Conservation (phyloP, 2,113 vertebrate species). For the Cyphomyrus plagiostoma region DNA sequence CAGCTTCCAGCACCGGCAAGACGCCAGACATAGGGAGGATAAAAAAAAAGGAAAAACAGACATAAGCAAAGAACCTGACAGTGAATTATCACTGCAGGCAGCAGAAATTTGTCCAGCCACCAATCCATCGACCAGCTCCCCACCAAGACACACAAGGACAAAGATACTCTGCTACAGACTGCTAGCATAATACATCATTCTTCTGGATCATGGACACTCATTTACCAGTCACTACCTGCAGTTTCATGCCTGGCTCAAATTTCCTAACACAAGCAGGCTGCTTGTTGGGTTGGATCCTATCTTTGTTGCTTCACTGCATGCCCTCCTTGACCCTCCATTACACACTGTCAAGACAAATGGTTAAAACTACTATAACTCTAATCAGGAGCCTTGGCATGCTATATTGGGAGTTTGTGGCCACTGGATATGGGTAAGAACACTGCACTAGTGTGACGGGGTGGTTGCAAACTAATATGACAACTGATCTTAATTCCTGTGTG, state of each 20-base stretch:
- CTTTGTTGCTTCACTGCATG: not conserved
- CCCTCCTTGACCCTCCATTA: not conserved
- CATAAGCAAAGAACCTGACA: not conserved
- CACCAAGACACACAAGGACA: not conserved
- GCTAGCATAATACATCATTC: not conserved
- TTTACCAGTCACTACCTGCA: not conserved
- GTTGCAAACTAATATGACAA: not conserved
- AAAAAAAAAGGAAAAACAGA: not conserved
- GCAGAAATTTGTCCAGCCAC: not conserved
- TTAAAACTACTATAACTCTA: not conserved
- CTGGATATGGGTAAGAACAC: not conserved
- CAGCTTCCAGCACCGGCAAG: not conserved
- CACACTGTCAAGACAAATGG: not conserved
- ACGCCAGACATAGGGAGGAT: not conserved
- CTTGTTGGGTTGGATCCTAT: not conserved
- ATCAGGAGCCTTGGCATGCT: not conserved
- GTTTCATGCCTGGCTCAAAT: not conserved
- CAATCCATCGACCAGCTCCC: not conserved
- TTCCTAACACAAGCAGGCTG: not conserved
- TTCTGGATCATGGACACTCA: not conserved
- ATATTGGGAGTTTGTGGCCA: not conserved
- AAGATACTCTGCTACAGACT: not conserved
- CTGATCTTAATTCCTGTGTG: not conserved
- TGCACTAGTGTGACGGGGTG: not conserved
- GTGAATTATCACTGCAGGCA: conserved; percentile 6